phyloP scores from a whole-genome alignment of 2,113 vertebrate genomes.

The Nannobrachium achirus region DNA sequence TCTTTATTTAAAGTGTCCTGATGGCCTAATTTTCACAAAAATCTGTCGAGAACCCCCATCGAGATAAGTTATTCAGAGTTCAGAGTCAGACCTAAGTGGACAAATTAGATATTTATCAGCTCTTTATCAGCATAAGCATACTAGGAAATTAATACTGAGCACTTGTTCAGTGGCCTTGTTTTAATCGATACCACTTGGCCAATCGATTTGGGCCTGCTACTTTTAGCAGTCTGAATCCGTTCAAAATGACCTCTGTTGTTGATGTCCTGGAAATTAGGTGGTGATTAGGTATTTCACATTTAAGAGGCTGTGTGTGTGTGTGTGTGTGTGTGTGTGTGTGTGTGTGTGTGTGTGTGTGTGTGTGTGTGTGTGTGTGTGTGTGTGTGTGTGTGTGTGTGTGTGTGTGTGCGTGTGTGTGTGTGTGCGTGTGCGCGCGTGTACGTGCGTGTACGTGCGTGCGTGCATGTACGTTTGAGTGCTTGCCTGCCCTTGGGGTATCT shows the following conservation, averaged over 20 bases:
- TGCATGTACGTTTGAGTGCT: background rate
- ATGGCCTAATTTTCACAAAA: too few species aligned
- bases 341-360: background rate
- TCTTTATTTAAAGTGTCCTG: background rate
- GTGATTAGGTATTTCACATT: constrained; percentile 29
- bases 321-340: background rate
- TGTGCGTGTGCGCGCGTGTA: background rate
- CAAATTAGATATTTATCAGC: constrained; percentile 45
- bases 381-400: background rate
- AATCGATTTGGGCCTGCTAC: constrained; percentile 19
- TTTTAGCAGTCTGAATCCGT: constrained; percentile 24
- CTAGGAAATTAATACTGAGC: constrained; percentile 46
- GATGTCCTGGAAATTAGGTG: constrained; percentile 31
- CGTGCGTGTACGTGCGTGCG: background rate
- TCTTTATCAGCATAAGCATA: constrained; percentile 43
- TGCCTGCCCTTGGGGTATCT: constrained; percentile 58
- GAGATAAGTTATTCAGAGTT: constrained; percentile 27
- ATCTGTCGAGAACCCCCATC: background rate
- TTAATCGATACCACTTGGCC: constrained; percentile 40
- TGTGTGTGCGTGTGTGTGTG: too few species aligned
- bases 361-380: constrained; percentile 3
- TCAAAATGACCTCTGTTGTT: constrained; percentile 30
- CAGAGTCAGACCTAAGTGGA: constrained; percentile 30
- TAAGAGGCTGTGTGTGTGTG: too few species aligned
- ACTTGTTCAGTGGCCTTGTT: constrained; percentile 34